Evolutionary conservation across 2,888 invertebrate genomes (phyloP).

Genomic region (Drosophila mettleri): DNA sequence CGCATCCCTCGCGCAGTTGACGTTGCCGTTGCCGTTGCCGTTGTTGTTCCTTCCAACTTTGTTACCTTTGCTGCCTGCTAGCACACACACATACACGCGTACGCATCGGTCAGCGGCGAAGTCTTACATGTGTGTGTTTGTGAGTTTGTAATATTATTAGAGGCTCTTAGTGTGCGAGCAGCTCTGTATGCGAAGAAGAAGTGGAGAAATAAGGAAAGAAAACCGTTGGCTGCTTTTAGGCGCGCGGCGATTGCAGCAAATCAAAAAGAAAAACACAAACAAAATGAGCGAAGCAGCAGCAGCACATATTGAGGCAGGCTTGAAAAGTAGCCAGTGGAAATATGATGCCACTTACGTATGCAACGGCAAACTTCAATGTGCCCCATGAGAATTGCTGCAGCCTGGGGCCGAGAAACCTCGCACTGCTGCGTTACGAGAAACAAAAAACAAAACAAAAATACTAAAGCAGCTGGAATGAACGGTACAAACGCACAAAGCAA

Average conservation of each 20-base stretch:
- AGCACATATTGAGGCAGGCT: conserved; percentile 57
- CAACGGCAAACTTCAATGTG: conserved; percentile 63
- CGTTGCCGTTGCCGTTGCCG: conserved; percentile 18
- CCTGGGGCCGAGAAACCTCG: conserved; percentile 1
- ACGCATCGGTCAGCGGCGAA: conserved; percentile 43
- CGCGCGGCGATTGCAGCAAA: conserved; percentile 37
- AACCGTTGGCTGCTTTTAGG: conserved; percentile 68
- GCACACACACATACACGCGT: conserved; percentile 1
- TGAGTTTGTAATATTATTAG: conserved; percentile 71
- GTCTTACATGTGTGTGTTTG: conserved; percentile 60
- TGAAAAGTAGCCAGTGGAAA: conserved; percentile 53
- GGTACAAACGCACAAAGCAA: conserved; percentile 51
- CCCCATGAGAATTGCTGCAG: conserved; percentile 7
- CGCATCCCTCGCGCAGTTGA: conserved; percentile 43
- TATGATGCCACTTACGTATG: conserved; percentile 66
- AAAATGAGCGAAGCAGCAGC: not conserved
- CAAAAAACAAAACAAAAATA: not conserved
- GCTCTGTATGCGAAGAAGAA: not conserved
- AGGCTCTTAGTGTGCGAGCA: conserved; percentile 46
- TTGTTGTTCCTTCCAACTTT: conserved; percentile 31
- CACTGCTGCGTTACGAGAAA: not conserved
- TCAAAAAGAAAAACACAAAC: conserved; percentile 1
- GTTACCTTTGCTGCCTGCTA: conserved; percentile 37
- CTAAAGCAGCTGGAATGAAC: conserved; percentile 3
- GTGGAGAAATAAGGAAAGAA: not conserved